Evolutionary conservation across 2,797 vertebrate genomes (phyloP).

Genomic region (Peromyscus nudipes): DNA sequence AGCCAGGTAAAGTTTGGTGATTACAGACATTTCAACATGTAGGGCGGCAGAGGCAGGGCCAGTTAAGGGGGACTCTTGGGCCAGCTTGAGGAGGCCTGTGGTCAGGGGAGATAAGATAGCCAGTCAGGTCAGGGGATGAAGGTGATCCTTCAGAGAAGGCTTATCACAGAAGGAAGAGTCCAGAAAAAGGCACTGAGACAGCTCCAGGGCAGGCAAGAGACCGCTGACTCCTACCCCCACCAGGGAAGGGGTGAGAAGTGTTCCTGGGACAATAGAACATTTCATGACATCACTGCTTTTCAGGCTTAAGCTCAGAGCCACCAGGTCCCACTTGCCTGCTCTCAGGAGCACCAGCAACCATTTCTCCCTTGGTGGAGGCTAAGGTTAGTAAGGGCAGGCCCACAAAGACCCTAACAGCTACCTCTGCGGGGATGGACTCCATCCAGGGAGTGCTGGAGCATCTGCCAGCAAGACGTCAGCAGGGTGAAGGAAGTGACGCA

Average conservation of each 20-base stretch:
- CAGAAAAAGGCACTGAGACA: background rate
- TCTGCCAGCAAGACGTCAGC: background rate
- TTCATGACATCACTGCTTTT: background rate
- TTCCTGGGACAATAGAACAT: background rate
- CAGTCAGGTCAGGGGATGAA: background rate
- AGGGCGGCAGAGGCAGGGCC: background rate
- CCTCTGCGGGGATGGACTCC: background rate
- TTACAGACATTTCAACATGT: too few relatives aligned
- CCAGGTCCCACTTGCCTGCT: background rate
- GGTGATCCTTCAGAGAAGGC: background rate
- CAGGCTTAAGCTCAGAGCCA: background rate
- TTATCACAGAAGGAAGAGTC: background rate
- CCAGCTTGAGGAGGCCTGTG: background rate
- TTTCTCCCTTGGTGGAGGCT: background rate
- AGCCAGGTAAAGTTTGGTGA: background rate
- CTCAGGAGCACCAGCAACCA: background rate
- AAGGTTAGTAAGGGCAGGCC: background rate
- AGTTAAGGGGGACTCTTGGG: background rate
- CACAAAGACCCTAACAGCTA: background rate
- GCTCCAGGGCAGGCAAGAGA: background rate
- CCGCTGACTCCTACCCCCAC: background rate
- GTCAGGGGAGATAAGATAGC: background rate
- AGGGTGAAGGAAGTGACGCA: background rate
- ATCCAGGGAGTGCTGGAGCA: background rate
- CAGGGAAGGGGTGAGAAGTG: background rate